Conservation (phyloP, 2,113 vertebrate species). For the Engystomops pustulosus region DNA sequence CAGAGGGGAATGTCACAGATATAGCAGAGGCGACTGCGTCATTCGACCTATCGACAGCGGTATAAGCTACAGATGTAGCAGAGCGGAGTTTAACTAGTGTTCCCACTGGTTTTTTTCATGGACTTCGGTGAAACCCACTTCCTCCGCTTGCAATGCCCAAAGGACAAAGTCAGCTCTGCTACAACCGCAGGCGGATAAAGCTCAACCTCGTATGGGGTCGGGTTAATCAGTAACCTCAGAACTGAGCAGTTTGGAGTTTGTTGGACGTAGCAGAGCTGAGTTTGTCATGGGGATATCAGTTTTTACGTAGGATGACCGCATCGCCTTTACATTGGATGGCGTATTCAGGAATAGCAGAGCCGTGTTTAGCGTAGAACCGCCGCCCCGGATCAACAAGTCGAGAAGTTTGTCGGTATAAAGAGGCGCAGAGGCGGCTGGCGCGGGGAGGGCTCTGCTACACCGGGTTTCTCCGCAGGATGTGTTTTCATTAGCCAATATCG, state of each 20-base stretch:
- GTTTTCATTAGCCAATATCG: neutral
- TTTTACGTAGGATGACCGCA: no score
- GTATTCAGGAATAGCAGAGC: neutral
- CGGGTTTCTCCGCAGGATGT: neutral
- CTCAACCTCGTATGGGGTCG: no score
- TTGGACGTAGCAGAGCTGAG: neutral
- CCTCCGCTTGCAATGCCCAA: neutral
- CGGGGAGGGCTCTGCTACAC: neutral
- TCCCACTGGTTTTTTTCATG: no score
- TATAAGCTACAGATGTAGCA: neutral
- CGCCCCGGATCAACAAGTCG: neutral
- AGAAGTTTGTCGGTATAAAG: neutral
- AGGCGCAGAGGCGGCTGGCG: neutral
- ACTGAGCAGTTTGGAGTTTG: no score
- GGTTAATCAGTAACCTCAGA: no score
- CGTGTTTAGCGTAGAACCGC: neutral
- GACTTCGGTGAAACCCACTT: no score
- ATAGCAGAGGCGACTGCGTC: neutral
- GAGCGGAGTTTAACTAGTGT: neutral
- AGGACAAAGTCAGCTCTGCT: neutral
- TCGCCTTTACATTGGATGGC: no score
- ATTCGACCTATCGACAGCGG: neutral
- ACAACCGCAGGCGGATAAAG: no score
- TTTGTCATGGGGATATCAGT: neutral
- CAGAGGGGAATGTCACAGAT: neutral